A percentile compares a stretch with the other conserved stretches of the same genome.
phyloP scores from a whole-genome alignment of 2,888 invertebrate genomes.

The Athalia rosae region DNA sequence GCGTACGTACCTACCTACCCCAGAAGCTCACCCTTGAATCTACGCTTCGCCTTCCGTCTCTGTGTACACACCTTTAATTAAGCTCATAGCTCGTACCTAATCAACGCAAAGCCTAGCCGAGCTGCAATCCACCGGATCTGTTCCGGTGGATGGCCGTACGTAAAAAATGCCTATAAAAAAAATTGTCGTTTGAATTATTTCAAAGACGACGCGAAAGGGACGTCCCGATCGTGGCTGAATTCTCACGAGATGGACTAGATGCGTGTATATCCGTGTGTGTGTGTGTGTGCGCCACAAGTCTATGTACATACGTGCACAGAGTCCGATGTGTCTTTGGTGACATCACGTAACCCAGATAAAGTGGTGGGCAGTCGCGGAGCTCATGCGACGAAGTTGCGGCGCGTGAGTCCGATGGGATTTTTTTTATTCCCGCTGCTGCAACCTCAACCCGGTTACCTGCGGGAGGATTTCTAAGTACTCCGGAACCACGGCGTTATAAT shows the following conservation, averaged over 20 bases:
- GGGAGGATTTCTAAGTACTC: not conserved
- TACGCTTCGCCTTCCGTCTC: too few relatives aligned
- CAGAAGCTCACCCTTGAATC: too few relatives aligned
- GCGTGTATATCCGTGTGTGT: not conserved
- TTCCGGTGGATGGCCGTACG: too few relatives aligned
- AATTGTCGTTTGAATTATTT: too few relatives aligned
- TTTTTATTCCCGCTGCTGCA: not conserved
- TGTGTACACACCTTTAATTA: too few relatives aligned
- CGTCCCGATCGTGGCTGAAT: too few relatives aligned
- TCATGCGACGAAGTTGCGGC: not conserved
- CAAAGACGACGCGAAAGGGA: not conserved
- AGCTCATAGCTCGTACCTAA: too few relatives aligned
- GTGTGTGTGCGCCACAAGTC: not conserved
- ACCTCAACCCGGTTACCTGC: not conserved
- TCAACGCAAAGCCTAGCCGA: too few relatives aligned
- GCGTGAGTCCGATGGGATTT: slow-evolving; percentile 1
- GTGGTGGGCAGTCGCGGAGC: not conserved
- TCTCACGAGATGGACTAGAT: not conserved
- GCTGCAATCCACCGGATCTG: too few relatives aligned
- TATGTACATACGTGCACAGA: not conserved
- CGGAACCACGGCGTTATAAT: not conserved
- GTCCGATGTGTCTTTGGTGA: slow-evolving; percentile 23
- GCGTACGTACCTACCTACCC: too few relatives aligned
- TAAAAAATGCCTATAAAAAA: too few relatives aligned
- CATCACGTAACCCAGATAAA: slow-evolving; percentile 27